phyloP scores from a whole-genome alignment of 1,140 invertebrate genomes.

The Procambarus virginalis region DNA sequence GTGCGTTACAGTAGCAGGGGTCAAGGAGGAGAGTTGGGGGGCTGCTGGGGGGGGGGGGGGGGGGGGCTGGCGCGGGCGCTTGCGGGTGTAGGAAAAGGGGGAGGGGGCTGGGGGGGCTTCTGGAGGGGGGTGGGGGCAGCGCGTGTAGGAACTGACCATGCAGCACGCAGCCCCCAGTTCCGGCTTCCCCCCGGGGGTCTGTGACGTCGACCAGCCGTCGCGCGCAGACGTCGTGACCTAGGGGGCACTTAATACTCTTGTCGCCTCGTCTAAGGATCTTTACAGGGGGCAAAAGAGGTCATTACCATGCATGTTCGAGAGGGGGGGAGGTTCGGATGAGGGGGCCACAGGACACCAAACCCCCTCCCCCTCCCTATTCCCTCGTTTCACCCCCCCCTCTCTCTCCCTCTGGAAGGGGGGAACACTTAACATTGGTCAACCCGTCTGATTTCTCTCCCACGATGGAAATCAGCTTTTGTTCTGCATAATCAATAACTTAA shows the following conservation, averaged over 20 bases:
- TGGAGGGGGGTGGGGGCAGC: too few relatives aligned
- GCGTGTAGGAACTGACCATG: conserved; percentile 5
- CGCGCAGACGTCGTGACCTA: conserved; percentile 1
- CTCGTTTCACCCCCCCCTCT: neutral
- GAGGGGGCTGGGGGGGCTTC: neutral
- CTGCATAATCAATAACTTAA: neutral
- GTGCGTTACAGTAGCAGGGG: neutral
- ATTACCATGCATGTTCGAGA: neutral
- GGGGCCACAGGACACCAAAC: neutral
- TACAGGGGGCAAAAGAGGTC: neutral
- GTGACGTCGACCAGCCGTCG: neutral
- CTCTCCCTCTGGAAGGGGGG: neutral
- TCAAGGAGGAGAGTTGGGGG: neutral
- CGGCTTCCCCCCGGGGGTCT: neutral
- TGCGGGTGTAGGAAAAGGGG: too few relatives aligned
- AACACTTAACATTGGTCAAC: neutral
- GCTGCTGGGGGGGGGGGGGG: neutral
- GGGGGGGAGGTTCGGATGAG: too few relatives aligned
- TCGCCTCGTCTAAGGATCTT: neutral
- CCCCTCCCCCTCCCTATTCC: neutral
- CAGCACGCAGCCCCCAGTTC: conserved; percentile 4
- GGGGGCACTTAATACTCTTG: neutral
- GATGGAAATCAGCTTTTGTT: neutral
- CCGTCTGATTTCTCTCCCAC: neutral
- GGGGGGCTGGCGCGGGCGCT: neutral